Percentiles rank a stretch among this genome's conserved stretches.
Conservation (phyloP, 1,140 invertebrate species). For the Panagrolaimus sp. region DNA sequence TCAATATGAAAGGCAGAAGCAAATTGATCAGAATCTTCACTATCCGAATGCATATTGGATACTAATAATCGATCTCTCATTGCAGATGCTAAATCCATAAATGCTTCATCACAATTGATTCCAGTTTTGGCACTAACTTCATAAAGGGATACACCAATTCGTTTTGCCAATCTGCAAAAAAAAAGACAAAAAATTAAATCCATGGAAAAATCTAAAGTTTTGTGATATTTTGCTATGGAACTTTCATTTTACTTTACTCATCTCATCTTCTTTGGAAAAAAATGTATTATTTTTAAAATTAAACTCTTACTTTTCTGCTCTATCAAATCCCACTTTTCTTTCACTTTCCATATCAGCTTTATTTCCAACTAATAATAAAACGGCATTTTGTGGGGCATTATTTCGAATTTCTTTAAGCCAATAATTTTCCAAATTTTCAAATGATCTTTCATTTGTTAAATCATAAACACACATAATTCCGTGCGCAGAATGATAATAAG, state of each 20-base stretch:
- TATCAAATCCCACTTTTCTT: conserved; percentile 53
- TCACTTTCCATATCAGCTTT: conserved; percentile 56
- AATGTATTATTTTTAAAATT: no score
- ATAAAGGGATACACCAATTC: conserved; percentile 53
- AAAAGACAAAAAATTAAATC: no score
- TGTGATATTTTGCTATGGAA: no score
- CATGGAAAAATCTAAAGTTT: no score
- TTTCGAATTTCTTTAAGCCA: conserved; percentile 56
- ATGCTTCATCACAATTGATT: conserved; percentile 56
- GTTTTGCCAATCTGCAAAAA: conserved; percentile 43
- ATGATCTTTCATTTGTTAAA: conserved; percentile 54
- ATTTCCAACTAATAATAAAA: conserved; percentile 54
- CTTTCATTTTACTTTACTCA: no score
- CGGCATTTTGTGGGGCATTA: conserved; percentile 55
- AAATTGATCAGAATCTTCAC: conserved; percentile 51
- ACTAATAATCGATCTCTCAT: conserved; percentile 52
- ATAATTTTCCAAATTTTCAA: conserved; percentile 57
- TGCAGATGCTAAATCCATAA: conserved; percentile 47
- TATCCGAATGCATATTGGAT: conserved; percentile 49
- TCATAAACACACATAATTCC: conserved; percentile 58
- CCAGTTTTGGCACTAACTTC: conserved; percentile 58
- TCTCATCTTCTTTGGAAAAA: no score
- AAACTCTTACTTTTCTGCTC: conserved; percentile 46
- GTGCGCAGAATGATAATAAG: conserved; percentile 57
- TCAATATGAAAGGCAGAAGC: conserved; percentile 56